Evolutionary conservation across 2,888 invertebrate species (phyloP).

Genomic region (Drosophila gaucha): DNA sequence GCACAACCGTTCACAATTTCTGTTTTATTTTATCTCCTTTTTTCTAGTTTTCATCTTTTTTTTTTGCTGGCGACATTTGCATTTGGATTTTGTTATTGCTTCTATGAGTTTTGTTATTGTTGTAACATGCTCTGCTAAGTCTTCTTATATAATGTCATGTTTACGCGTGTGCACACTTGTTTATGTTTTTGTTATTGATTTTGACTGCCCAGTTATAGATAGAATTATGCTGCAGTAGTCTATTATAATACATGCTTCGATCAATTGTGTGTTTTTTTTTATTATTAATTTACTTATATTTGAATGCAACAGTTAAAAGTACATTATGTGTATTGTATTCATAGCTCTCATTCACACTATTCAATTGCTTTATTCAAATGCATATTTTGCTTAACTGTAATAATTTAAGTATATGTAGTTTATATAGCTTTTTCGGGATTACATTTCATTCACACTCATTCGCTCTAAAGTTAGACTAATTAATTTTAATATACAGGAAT

Average conservation of each 20-base stretch:
- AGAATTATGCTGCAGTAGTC: conserved; percentile 28
- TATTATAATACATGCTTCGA: conserved; percentile 39
- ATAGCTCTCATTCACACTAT: conserved; percentile 47
- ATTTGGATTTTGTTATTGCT: conserved; percentile 32
- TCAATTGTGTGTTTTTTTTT: conserved; percentile 22
- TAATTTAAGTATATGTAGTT: conserved; percentile 27
- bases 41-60: conserved; percentile 20
- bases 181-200: conserved; percentile 39
- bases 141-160: conserved; percentile 44
- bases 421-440: conserved; percentile 24
- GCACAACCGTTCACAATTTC: conserved; percentile 35
- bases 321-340: conserved; percentile 7
- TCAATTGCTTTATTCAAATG: conserved; percentile 69
- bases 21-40: conserved; percentile 32
- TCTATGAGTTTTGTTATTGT: conserved; percentile 35
- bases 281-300: conserved; percentile 16
- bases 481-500: conserved; percentile 73
- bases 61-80: conserved; percentile 35
- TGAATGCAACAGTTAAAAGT: conserved; percentile 65
- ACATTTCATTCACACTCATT: conserved; percentile 6
- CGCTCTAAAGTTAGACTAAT: conserved; percentile 53
- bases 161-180: conserved; percentile 25
- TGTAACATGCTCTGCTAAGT: conserved; percentile 46
- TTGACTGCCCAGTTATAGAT: conserved; percentile 35
- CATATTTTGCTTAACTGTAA: conserved; percentile 4